Base-by-base conservation (phyloP, 2,888 invertebrate species). In the Scaeva pyrastri region DNA sequence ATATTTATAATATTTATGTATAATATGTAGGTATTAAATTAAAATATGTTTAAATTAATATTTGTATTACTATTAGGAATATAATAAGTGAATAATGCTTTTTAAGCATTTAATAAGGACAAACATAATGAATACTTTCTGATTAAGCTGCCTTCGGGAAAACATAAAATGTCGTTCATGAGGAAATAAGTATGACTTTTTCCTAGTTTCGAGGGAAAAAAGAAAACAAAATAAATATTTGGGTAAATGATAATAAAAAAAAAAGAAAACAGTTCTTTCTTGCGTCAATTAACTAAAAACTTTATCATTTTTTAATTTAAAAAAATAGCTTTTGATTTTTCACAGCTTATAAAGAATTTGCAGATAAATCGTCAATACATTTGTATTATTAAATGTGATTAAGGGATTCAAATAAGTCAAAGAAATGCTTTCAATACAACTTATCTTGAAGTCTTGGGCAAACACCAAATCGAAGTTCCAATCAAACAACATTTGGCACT, bases 111-210 rank as follows among this genome's bases (percentile, higher is more conserved):
- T 74, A 26, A 71, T 39, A 75, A n/a, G 56, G 50, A 68, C 52
- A 72, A 64, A 36, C 36, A 71, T 60, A 62, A 52, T 77, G 60
- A 75, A 76, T 85, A 81, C 76, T 73, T 80, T 81, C 60, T 68
- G 73, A 81, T 72, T 68, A 76, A 80, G 80, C 85, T 76, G 85
- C 85, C 70, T 76, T 80, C 76, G 10, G 72, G 48, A 56, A 56
- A 81, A 81, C 73, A 77, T 39, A 71, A 78, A 64, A 84, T 76
- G 71, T 58, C 16, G 66, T 50, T 41, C 58, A 45, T 73, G 72
- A 81, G 85, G 73, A 85, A n/a, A 80, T 79, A 64, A 68, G 68
- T 64, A 31, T 31, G 31, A 73, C n/a, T 60, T 62, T 48, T 36
- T 80, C 76, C 85, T 85, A 64, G 36, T 56, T 50, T 26, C 39